Evolutionary conservation across 1,140 invertebrate species (phyloP).

Genomic region (Cydia strobilella): DNA sequence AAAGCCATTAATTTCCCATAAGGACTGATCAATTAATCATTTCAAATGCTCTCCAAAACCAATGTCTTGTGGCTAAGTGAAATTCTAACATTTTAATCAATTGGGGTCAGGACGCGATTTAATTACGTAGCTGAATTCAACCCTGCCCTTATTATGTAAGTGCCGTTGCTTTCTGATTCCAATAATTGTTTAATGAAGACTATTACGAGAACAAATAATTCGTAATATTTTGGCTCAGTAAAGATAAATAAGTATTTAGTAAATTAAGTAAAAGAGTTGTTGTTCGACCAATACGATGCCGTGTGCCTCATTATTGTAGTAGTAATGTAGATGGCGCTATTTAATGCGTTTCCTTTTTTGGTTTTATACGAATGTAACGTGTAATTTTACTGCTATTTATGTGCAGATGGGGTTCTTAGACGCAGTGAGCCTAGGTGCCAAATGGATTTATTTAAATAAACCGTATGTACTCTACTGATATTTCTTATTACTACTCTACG

Average conservation of each 20-base stretch:
- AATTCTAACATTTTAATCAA: constrained; percentile 51
- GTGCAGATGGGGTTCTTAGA: too few relatives aligned
- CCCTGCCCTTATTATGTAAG: background rate
- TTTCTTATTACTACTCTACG: too few relatives aligned
- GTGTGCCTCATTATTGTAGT: too few relatives aligned
- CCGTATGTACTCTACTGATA: too few relatives aligned
- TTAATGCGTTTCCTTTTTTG: too few relatives aligned
- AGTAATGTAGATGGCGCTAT: too few relatives aligned
- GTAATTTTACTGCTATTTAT: too few relatives aligned
- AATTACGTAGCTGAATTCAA: constrained; percentile 44
- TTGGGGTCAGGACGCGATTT: constrained; percentile 37
- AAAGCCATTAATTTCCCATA: constrained; percentile 40
- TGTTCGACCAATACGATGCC: too few relatives aligned
- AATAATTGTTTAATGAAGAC: constrained; percentile 5
- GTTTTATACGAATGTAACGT: too few relatives aligned
- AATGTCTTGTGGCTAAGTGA: constrained; percentile 44
- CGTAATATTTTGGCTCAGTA: background rate
- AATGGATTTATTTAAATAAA: too few relatives aligned
- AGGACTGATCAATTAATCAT: constrained; percentile 43
- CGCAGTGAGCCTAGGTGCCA: too few relatives aligned
- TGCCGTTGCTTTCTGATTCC: background rate
- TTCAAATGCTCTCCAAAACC: constrained; percentile 35
- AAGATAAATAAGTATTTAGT: too few relatives aligned
- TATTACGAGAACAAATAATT: background rate
- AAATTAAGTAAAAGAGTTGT: background rate